These are phyloP conservation scores for Eilema sororculum DNA, from an alignment of 2,888 invertebrate genomes.

Conservation along the genomic window DNA sequence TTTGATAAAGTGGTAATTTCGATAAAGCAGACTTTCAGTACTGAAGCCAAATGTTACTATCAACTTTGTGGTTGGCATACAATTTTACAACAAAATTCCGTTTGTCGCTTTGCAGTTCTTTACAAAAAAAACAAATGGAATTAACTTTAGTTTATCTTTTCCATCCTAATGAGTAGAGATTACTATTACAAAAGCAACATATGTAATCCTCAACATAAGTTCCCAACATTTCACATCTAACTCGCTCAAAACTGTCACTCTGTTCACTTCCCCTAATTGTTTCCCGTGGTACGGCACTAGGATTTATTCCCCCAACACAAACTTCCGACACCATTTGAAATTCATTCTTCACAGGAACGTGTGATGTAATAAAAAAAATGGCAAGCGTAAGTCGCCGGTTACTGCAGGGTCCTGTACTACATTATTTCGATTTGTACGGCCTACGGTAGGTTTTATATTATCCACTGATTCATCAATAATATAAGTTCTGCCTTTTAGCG, in stretches of 20 bases:
- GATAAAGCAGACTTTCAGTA: no score
- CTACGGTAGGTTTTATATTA: no score
- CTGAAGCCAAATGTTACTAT: no score
- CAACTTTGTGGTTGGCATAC: no score
- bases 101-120: neutral
- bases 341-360: conserved; percentile 84
- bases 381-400: conserved; percentile 26
- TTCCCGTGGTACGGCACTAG: conserved; percentile 57
- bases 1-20: no score
- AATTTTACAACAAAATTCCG: no score
- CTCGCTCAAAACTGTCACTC: conserved; percentile 15
- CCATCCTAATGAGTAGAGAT: neutral
- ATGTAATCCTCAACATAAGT: neutral
- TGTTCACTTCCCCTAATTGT: conserved; percentile 32
- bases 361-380: conserved; percentile 81
- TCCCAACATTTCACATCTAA: conserved; percentile 26
- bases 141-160: neutral
- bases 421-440: no score
- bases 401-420: conserved; percentile 26
- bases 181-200: neutral
- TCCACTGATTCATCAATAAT: no score
- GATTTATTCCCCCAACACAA: conserved; percentile 81
- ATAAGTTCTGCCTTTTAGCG: no score
- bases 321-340: conserved; percentile 86
- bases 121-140: no score